Base-by-base conservation (phyloP, 2,113 vertebrate genomes). In the Larimichthys crocea region DNA sequence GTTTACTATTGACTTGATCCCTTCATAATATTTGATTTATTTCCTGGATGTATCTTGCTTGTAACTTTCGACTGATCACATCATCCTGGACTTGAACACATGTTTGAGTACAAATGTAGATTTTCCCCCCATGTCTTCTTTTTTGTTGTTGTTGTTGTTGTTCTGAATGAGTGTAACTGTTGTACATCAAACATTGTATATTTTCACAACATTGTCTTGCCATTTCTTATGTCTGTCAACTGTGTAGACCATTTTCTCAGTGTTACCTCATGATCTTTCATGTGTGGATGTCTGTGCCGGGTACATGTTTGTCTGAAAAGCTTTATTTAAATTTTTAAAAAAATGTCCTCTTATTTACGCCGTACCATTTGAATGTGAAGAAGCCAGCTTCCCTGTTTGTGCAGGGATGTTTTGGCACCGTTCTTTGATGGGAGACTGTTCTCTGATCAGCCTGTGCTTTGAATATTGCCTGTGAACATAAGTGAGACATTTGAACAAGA, bases 81-180 rank as follows among this genome's bases (percentile, higher is more conserved):
- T 88, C 91, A 92, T 91, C 79, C 16, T 91, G 76, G 76, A 91
- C 48, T 84, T 79, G 61, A 78, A 81, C 64, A 85, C 85, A 76
- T 74, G 86, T 92, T 83, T 87, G 71, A 81, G 87, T 91, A 92
- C 90, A 93, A 94, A 86, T 91, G 80, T 88, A 71, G 67, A 79
- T 66, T 67, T 35, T 35, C 5, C 50, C 60, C 35, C 72, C 83
- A 86, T 86, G 63, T 91, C 63, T 79, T 79, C 50, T 62, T 84
- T 11, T 79, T 79, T 82, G 74, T 31, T 31, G 31, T 14, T 79
- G 76, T 82, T 76, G 35, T 75, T 74, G 80, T 76, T 52, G 24
- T 79, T 93, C 87, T 70, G 79, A 84, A 88, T 92, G 89, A 93
- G 89, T 92, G 91, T 92, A 90, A 89, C 82, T 87, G 61, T 93